A percentile compares a stretch with the other conserved stretches of the same genome.
Evolutionary conservation across 2,888 invertebrate genomes (phyloP).

Genomic region (Papilio demoleus): DNA sequence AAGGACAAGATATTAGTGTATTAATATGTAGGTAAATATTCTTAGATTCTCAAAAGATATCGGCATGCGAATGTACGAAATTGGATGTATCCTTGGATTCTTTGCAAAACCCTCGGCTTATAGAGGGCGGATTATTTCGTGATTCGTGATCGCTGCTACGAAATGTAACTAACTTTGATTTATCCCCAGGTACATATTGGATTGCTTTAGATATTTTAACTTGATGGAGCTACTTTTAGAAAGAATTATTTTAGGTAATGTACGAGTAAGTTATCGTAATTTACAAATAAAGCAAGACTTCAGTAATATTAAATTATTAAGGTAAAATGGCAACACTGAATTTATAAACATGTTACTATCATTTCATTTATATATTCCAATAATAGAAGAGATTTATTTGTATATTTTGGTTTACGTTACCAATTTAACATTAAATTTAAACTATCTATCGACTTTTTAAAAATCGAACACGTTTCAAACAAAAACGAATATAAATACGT

Average conservation of each 20-base stretch:
- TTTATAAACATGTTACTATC: too few relatives aligned
- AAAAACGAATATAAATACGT: not conserved
- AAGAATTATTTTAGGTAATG: not conserved
- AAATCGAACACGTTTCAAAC: too few relatives aligned
- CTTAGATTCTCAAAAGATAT: constrained; percentile 31
- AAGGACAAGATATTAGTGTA: not conserved
- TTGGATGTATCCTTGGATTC: constrained; percentile 45
- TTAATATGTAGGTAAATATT: constrained; percentile 36
- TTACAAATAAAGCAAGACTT: too few relatives aligned
- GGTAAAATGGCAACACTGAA: too few relatives aligned
- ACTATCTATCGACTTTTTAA: too few relatives aligned
- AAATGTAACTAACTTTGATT: constrained; percentile 46
- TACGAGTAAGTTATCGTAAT: not conserved
- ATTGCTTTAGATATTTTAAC: constrained; percentile 15
- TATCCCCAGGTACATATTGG: constrained; percentile 34
- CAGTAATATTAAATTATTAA: too few relatives aligned
- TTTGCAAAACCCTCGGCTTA: constrained; percentile 51
- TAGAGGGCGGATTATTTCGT: constrained; percentile 51
- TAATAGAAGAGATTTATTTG: too few relatives aligned
- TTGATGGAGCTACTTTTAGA: not conserved
- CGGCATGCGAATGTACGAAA: constrained; percentile 53
- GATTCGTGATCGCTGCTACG: constrained; percentile 48
- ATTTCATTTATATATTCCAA: too few relatives aligned
- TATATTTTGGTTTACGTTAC: too few relatives aligned
- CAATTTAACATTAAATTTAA: too few relatives aligned